Evolutionary conservation across 2,113 vertebrate species (phyloP).

Genomic region (Balaenoptera acutorostrata): DNA sequence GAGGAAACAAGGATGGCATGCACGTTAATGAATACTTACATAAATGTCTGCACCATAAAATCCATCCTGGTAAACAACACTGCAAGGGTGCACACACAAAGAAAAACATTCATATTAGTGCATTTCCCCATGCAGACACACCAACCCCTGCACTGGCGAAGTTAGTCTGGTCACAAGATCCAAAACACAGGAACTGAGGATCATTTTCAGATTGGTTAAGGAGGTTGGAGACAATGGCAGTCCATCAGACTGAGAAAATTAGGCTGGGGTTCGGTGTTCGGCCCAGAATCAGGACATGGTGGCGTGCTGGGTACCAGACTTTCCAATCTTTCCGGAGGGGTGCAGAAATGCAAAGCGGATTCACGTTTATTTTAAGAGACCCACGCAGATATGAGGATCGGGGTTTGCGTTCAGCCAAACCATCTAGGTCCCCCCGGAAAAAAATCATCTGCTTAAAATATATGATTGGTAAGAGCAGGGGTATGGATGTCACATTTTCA

Average conservation of each 20-base stretch:
- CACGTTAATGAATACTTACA: slow-evolving; percentile 94
- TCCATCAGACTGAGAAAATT: neutral
- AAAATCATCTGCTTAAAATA: neutral
- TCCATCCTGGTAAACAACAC: slow-evolving; percentile 99
- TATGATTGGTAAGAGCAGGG: neutral
- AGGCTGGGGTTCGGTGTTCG: neutral
- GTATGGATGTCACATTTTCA: neutral
- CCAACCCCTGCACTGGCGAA: slow-evolving; percentile 79
- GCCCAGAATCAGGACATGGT: neutral
- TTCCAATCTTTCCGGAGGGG: neutral
- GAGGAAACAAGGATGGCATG: slow-evolving; percentile 81
- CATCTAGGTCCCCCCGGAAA: neutral
- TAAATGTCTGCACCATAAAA: slow-evolving; percentile 99
- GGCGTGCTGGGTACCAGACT: neutral
- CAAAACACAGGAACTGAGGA: slow-evolving; percentile 64
- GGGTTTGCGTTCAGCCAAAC: neutral
- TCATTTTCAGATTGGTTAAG: slow-evolving; percentile 74
- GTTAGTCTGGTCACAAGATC: slow-evolving; percentile 82
- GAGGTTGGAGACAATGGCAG: slow-evolving; percentile 71
- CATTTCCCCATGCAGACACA: slow-evolving; percentile 89
- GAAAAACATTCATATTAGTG: slow-evolving; percentile 92
- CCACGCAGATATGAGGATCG: neutral
- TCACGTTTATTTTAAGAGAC: neutral
- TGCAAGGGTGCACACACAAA: slow-evolving; percentile 92
- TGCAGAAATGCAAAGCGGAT: neutral